Evolutionary conservation across 1,140 invertebrate species (phyloP).

Genomic region (Drosophila takahashii): DNA sequence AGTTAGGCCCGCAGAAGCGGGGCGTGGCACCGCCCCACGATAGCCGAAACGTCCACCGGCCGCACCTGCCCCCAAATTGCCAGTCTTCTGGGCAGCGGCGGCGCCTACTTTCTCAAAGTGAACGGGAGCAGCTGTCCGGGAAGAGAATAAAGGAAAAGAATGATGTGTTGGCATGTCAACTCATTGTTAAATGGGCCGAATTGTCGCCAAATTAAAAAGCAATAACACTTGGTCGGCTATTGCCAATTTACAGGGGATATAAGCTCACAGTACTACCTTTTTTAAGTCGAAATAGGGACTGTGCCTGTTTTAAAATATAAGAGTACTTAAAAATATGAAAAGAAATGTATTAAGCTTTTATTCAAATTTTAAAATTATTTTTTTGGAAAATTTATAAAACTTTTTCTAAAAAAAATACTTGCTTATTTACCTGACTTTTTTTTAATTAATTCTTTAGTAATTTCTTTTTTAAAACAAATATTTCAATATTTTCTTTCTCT

Average conservation of each 20-base stretch:
- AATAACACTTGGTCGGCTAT: conserved; percentile 30
- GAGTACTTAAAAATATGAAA: too few species aligned
- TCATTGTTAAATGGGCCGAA: conserved; percentile 48
- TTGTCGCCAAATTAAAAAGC: conserved; percentile 62
- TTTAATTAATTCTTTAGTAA: too few species aligned
- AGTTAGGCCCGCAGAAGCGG: conserved; percentile 68
- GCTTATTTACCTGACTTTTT: too few species aligned
- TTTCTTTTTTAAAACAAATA: too few species aligned
- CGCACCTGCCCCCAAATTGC: conserved; percentile 16
- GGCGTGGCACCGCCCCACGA: conserved; percentile 70
- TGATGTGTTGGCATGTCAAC: conserved; percentile 42
- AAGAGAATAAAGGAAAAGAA: not conserved
- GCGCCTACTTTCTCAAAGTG: conserved; percentile 82
- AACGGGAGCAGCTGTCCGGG: conserved; percentile 42
- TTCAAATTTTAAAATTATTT: too few species aligned
- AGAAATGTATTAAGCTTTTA: too few species aligned
- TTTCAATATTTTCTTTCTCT: too few species aligned
- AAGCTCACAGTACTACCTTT: not conserved
- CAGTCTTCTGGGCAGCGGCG: conserved; percentile 54
- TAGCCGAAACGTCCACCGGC: conserved; percentile 78
- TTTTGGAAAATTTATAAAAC: too few species aligned
- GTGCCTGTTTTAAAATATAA: too few species aligned
- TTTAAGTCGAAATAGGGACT: not conserved
- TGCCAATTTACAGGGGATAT: conserved; percentile 10
- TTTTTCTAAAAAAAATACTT: too few species aligned